phyloP scores from a whole-genome alignment of 2,113 vertebrate species.

The Noctilio leporinus region DNA sequence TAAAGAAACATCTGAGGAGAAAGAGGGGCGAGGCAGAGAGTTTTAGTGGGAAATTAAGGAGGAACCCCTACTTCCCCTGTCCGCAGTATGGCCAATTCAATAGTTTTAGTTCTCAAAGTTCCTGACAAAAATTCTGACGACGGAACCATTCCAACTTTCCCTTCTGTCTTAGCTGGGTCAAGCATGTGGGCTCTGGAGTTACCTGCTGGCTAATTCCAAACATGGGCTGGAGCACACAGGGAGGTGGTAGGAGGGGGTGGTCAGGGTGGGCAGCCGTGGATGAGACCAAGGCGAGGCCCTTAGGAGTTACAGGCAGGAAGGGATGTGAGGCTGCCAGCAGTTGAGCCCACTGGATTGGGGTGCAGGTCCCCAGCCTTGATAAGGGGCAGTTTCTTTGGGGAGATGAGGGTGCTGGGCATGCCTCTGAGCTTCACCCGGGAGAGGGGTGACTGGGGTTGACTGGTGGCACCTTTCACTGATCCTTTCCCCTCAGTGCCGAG shows the following conservation, averaged over 20 bases:
- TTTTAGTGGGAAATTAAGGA: neutral
- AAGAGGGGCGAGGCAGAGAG: neutral
- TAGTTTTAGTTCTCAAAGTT: neutral
- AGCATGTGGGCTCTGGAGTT: neutral
- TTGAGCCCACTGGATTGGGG: neutral
- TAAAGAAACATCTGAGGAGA: neutral
- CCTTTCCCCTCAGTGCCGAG: neutral
- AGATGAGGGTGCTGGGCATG: neutral
- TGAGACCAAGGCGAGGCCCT: neutral
- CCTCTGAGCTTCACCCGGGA: neutral
- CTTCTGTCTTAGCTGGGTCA: neutral
- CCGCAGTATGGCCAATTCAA: neutral
- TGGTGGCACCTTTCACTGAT: neutral
- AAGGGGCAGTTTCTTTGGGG: neutral
- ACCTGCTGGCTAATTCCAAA: neutral
- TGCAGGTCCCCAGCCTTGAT: neutral
- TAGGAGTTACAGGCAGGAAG: neutral
- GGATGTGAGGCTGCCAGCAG: neutral
- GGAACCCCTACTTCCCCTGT: neutral
- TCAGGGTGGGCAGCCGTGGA: fast-evolving
- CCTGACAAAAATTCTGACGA: neutral
- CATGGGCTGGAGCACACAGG: neutral
- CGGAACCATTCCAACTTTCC: neutral
- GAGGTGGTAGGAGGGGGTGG: neutral
- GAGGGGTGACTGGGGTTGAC: neutral